These are phyloP conservation scores for Dinomys branickii DNA, from an alignment of 2,113 vertebrate species.

Conservation along the genomic window DNA sequence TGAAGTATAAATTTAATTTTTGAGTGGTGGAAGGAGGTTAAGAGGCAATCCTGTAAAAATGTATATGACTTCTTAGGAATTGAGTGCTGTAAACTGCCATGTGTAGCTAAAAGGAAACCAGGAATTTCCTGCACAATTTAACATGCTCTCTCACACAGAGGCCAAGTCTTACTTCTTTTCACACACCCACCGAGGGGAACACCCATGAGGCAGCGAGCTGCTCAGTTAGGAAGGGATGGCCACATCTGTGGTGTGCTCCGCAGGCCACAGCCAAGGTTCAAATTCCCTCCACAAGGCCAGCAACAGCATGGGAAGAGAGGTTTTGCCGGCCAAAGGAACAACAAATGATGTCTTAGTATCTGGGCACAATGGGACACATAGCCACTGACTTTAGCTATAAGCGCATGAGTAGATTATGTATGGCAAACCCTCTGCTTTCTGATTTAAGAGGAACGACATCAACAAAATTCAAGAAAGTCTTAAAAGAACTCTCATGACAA, in stretches of 20 bases:
- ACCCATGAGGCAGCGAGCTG: not conserved
- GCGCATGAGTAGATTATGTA: accelerated
- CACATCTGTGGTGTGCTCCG: not conserved
- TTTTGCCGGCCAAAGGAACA: no score
- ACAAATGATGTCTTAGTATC: accelerated
- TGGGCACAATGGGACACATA: not conserved
- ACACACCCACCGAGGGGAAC: not conserved
- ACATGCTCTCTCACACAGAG: accelerated
- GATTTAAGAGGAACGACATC: not conserved
- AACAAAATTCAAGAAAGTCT: not conserved
- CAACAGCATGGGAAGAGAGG: accelerated
- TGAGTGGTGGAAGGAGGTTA: not conserved
- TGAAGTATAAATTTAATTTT: not conserved
- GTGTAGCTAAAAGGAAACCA: not conserved
- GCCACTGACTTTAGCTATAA: accelerated
- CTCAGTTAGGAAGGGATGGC: not conserved
- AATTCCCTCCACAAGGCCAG: not conserved
- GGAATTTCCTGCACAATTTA: not conserved
- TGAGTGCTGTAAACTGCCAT: not conserved
- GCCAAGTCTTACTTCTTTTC: not conserved
- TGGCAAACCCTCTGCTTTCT: not conserved
- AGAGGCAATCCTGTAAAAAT: constrained; percentile 17
- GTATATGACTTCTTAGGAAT: not conserved
- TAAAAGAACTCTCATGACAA: not conserved
- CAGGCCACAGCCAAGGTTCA: not conserved